phyloP scores from a whole-genome alignment of 2,113 vertebrate genomes.

The Hippotragus niger region DNA sequence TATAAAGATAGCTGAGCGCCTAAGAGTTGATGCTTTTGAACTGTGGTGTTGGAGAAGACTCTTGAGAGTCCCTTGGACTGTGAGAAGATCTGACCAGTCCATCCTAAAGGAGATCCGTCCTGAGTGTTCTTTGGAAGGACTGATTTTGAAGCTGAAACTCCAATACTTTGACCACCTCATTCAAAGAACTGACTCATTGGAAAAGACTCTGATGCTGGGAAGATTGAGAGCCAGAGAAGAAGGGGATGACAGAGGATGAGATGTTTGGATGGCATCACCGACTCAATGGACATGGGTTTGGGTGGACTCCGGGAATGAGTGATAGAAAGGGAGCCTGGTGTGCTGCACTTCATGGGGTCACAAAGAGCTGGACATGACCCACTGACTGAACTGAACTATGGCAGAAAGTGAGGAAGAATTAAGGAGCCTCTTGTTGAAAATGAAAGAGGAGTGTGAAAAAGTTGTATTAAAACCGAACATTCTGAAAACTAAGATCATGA shows the following conservation, averaged over 20 bases:
- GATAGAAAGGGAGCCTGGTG: neutral
- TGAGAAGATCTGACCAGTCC: neutral
- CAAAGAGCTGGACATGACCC: neutral
- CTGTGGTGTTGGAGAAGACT: neutral
- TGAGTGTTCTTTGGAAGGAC: neutral
- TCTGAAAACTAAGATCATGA: neutral
- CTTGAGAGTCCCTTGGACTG: neutral
- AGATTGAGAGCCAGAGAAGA: neutral
- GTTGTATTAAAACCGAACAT: neutral
- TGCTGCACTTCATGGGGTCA: neutral
- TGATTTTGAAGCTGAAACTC: neutral
- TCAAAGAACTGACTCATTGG: accelerated
- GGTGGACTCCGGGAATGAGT: neutral
- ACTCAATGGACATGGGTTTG: neutral
- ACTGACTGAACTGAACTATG: neutral
- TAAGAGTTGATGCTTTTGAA: neutral
- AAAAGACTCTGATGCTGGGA: neutral
- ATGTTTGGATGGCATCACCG: neutral
- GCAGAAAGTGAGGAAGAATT: neutral
- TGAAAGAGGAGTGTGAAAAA: neutral
- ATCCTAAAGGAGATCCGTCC: neutral
- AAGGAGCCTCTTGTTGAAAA: neutral
- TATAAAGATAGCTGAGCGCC: neutral
- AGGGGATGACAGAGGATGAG: neutral
- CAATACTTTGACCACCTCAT: neutral